Conservation (phyloP, 1,140 invertebrate species). For the Sarcophaga bullata region DNA sequence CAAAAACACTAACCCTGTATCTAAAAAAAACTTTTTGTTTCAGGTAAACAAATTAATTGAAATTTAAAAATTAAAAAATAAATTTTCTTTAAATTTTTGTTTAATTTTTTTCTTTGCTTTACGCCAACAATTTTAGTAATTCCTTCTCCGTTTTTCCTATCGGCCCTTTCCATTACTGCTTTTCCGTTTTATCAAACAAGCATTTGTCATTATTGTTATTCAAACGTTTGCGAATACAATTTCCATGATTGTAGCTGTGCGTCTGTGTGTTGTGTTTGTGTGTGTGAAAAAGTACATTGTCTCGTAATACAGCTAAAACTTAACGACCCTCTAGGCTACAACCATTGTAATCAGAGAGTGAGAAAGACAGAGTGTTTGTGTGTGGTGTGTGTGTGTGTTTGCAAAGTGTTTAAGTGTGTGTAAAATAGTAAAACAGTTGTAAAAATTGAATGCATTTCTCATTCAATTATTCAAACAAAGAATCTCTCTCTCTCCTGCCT, state of each 20-base stretch:
- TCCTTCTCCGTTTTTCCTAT: neutral
- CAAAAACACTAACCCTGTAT: no score
- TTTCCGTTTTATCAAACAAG: neutral
- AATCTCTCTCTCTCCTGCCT: neutral
- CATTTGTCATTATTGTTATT: neutral
- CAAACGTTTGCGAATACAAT: neutral
- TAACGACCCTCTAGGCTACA: conserved; percentile 34
- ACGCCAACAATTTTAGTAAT: neutral
- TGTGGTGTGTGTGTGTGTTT: neutral
- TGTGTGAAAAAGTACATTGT: neutral
- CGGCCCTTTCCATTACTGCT: neutral
- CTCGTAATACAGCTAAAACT: neutral
- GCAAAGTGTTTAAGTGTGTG: neutral
- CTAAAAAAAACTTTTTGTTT: no score
- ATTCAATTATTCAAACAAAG: conserved; percentile 22
- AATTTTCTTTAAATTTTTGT: no score
- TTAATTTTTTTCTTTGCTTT: no score
- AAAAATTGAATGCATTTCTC: conserved; percentile 41
- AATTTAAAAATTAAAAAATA: no score
- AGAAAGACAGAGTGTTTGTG: neutral
- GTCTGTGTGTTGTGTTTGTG: neutral
- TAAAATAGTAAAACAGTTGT: conserved; percentile 29
- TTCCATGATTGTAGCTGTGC: neutral
- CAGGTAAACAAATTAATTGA: no score
- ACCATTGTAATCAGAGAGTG: neutral